Evolutionary conservation across 2,888 invertebrate genomes (phyloP), one percentile per base, ranked within the genome.

Genomic region (Cephus spinipes): DNA sequence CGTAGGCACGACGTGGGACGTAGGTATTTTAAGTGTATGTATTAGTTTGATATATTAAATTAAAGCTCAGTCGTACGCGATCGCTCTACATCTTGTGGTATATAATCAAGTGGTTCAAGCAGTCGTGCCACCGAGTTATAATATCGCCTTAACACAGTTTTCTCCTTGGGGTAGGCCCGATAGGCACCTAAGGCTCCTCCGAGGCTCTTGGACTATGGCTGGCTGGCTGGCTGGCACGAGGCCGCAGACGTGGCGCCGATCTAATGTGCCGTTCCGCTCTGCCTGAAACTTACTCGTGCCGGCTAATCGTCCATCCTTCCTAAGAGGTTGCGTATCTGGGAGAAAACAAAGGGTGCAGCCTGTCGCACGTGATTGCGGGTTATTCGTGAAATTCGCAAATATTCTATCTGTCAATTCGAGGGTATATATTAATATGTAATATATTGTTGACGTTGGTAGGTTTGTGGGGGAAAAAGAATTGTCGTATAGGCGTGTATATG

Each of bases 191-290:
- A 55, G 55, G 55, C 9, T 55, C 40, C 15, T 55, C 35, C 35
- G 23, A 36, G 36, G 36, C 36, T 36, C 36, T 35, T 35, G 36
- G 4, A 36, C 1, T 36, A 77, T 82, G 81, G 80, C 33, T 33
- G 33, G 33, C 33, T 74, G 74, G 85, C 82, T 73, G 69, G 23
- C 76, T 78, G 75, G 75, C 79, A 74, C 79, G 83, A 83, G 82
- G 84, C 80, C 87, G 85, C 79, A 86, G 86, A 86, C 87, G 81
- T 85, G 87, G 87, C 87, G 87, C 87, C 87, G 85, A 83, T 84
- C 80, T 80, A 83, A 85, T 81, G 71, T 77, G 78, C 80, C 83
- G 84, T 84, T 85, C 83, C 81, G 84, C 85, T 81, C 81, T 75
- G 80, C 78, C 55, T 55, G 55, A 55, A 55, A 55, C 23, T 55